Evolutionary conservation across 1,140 invertebrate genomes (phyloP).

Genomic region (Araneus ventricosus): DNA sequence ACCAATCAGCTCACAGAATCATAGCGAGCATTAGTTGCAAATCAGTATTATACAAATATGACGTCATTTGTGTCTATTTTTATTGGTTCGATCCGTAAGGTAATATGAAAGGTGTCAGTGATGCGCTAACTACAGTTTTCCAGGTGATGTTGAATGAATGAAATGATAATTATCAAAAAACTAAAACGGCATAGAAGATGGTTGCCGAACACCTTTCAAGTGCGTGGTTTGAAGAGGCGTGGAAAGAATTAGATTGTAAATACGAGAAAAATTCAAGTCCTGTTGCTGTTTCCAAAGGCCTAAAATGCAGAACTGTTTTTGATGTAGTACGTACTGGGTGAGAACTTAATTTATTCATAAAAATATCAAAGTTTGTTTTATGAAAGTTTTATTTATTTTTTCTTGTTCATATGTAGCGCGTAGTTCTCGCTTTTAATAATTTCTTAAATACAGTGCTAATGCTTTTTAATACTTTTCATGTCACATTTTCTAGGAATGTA

Average conservation of each 20-base stretch:
- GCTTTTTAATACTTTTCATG: too few species aligned
- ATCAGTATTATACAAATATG: neutral
- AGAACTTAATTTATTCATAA: slow-evolving; percentile 31
- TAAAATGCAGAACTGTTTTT: slow-evolving; percentile 63
- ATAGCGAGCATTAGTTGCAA: neutral
- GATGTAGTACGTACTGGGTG: slow-evolving; percentile 69
- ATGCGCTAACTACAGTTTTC: neutral
- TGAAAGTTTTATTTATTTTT: neutral
- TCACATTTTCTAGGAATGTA: too few species aligned
- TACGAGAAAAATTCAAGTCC: slow-evolving; percentile 41
- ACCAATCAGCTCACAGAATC: neutral
- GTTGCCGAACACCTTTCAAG: slow-evolving; percentile 55
- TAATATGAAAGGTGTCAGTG: neutral
- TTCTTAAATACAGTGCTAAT: too few species aligned
- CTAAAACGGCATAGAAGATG: slow-evolving; percentile 30
- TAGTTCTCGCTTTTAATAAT: too few species aligned
- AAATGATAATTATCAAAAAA: slow-evolving; percentile 34
- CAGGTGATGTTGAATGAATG: slow-evolving; percentile 39
- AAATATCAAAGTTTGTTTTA: neutral
- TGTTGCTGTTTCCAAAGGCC: slow-evolving; percentile 22
- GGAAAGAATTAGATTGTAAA: slow-evolving; percentile 66
- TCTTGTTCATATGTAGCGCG: too few species aligned
- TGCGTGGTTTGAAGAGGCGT: slow-evolving; percentile 49
- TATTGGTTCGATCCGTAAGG: slow-evolving; percentile 9
- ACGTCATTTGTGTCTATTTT: slow-evolving; percentile 19